A percentile compares a stretch with the other conserved stretches of the same genome.
phyloP scores from a whole-genome alignment of 2,113 vertebrate genomes.

The Suncus etruscus region DNA sequence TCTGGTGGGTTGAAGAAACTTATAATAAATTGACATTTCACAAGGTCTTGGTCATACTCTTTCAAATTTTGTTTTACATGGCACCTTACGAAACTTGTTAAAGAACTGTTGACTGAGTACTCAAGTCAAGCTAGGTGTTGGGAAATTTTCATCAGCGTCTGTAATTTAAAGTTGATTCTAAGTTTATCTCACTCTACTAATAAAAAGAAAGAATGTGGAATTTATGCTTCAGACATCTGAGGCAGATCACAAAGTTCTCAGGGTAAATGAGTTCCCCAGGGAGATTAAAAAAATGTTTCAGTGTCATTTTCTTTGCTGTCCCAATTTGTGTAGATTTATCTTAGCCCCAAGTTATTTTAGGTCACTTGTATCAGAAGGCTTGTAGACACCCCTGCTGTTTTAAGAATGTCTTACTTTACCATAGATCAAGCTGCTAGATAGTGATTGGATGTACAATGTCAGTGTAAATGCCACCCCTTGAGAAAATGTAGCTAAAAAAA shows the following conservation, averaged over 20 bases:
- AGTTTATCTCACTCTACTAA: slow-evolving; percentile 10
- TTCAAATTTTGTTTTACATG: slow-evolving; percentile 63
- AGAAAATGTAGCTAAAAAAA: background rate
- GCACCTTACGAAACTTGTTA: slow-evolving; percentile 54
- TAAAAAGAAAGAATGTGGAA: background rate
- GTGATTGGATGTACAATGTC: background rate
- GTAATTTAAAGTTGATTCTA: slow-evolving; percentile 62
- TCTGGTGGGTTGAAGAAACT: slow-evolving; percentile 35
- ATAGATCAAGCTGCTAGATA: background rate
- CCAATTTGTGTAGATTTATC: background rate
- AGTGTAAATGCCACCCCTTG: background rate
- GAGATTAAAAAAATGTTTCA: background rate
- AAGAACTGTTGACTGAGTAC: slow-evolving; percentile 45
- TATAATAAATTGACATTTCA: slow-evolving; percentile 51
- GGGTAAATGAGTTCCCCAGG: background rate
- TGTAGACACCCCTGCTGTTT: background rate
- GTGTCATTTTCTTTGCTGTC: background rate
- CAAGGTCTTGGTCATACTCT: slow-evolving; percentile 43
- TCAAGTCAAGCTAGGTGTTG: slow-evolving; percentile 52
- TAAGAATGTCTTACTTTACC: background rate
- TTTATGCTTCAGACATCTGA: background rate
- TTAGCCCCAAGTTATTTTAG: background rate
- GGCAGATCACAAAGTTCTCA: slow-evolving; percentile 1
- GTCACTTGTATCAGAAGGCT: background rate
- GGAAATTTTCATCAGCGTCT: slow-evolving; percentile 60